A percentile compares a stretch with the other conserved stretches of the same genome.
Conservation (phyloP, 2,797 vertebrate genomes). For the Pangasius krempfi region DNA sequence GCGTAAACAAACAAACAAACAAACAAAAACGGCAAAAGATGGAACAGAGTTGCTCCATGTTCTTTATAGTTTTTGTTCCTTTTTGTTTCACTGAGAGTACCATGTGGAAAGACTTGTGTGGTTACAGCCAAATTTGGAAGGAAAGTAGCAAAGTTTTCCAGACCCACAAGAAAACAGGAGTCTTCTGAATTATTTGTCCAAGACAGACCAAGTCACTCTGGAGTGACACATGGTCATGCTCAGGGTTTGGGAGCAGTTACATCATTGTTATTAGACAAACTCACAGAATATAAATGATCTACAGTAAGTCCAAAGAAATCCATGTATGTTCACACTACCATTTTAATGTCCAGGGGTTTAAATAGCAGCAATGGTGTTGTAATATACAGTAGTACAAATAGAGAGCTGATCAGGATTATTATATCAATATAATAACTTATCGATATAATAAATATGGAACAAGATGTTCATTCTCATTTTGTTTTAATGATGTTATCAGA, state of each 20-base stretch:
- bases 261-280: not conserved
- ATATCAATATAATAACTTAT: not conserved
- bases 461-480: too few relatives aligned
- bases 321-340: not conserved
- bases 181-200: not conserved
- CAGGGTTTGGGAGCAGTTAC: not conserved
- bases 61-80: not conserved
- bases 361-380: not conserved
- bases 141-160: slow-evolving; percentile 20
- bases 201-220: not conserved
- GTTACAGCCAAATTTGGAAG: not conserved
- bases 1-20: not conserved
- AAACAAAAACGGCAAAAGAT: not conserved
- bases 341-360: not conserved
- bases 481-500: too few relatives aligned
- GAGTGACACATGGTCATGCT: not conserved
- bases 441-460: not conserved
- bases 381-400: not conserved
- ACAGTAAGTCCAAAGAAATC: not conserved
- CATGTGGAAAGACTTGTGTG: not conserved
- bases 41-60: not conserved
- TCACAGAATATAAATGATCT: not conserved
- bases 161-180: not conserved
- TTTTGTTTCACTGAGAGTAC: not conserved
- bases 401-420: not conserved